Conservation (phyloP, 1,140 invertebrate species). For the Oppia nitens region DNA sequence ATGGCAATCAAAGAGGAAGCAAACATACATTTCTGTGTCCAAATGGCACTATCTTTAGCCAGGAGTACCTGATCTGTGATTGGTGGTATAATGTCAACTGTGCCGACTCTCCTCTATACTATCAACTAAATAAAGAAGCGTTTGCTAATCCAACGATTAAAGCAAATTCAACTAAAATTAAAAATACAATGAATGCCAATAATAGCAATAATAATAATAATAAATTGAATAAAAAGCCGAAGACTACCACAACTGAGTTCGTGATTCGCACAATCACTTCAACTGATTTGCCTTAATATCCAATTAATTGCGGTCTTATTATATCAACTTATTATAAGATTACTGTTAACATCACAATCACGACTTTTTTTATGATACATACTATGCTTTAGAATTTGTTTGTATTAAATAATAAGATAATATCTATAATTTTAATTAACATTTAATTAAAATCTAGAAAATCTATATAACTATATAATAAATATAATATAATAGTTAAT, state of each 20-base stretch:
- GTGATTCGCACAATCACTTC: background rate
- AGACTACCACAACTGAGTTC: background rate
- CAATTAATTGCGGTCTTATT: background rate
- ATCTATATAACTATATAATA: too few species aligned
- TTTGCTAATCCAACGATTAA: constrained; percentile 4
- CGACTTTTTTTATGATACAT: too few species aligned
- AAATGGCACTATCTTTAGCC: constrained; percentile 43
- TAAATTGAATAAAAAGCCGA: background rate
- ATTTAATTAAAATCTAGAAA: too few species aligned
- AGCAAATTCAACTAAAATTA: background rate
- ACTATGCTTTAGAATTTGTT: too few species aligned
- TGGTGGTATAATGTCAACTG: constrained; percentile 87
- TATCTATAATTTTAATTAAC: too few species aligned
- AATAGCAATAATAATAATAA: background rate
- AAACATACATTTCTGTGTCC: constrained; percentile 50
- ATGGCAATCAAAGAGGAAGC: background rate
- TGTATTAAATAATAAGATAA: too few species aligned
- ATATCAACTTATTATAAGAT: too few species aligned
- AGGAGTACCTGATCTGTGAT: constrained; percentile 30
- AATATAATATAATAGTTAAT: too few species aligned
- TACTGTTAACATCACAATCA: too few species aligned
- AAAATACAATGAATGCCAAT: background rate
- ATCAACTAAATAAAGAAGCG: constrained; percentile 30
- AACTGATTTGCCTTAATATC: background rate
- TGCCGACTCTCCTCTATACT: constrained; percentile 37